Percentiles rank a stretch among this genome's conserved stretches.
Conservation (phyloP, 2,113 vertebrate species). For the Paralichthys olivaceus region DNA sequence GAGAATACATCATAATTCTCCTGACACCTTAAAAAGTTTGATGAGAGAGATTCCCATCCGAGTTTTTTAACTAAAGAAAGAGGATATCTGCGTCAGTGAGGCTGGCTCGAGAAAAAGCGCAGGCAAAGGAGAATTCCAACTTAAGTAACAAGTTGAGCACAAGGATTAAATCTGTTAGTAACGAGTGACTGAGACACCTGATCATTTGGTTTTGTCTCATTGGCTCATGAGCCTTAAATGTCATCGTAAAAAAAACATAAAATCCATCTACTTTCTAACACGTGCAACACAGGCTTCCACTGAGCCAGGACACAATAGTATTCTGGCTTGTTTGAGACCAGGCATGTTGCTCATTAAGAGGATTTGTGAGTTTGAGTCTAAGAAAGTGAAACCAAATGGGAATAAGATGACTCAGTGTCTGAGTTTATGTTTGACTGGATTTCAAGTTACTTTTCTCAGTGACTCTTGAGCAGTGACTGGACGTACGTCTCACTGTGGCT, state of each 20-base stretch:
- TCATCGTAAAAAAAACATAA: not conserved
- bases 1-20: conserved; percentile 22
- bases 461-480: not conserved
- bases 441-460: conserved; percentile 1
- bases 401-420: conserved; percentile 31
- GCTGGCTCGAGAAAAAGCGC: no score
- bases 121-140: no score
- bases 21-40: no score
- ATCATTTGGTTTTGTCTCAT: not conserved
- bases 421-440: conserved; percentile 7
- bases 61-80: no score
- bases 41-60: no score
- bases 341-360: conserved; percentile 26
- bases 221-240: not conserved
- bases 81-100: no score
- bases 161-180: not conserved
- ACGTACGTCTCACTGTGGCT: not conserved
- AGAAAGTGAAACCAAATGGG: conserved; percentile 28
- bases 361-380: conserved; percentile 2
- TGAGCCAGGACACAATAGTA: not conserved
- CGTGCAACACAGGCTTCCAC: not conserved
- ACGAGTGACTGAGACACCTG: not conserved
- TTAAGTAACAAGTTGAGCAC: no score
- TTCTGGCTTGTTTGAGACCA: conserved; percentile 7
- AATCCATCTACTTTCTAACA: not conserved